Conservation (phyloP, 2,113 vertebrate species). For the Oryzias celebensis region DNA sequence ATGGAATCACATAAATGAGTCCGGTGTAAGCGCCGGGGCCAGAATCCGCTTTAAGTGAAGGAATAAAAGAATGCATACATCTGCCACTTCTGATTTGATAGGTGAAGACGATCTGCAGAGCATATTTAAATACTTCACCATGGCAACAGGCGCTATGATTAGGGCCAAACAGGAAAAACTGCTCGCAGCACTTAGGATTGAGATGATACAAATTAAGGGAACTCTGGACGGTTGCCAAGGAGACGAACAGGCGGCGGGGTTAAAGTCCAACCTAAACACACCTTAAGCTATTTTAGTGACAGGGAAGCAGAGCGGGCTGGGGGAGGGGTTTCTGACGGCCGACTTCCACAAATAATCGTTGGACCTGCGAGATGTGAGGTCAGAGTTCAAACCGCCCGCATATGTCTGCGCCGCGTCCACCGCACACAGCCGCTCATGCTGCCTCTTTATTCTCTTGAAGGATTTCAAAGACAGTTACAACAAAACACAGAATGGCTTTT, state of each 20-base stretch:
- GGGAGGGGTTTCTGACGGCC: slow-evolving; percentile 38
- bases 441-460: too few species aligned
- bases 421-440: too few species aligned
- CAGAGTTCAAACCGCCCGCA: slow-evolving; percentile 60
- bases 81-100: slow-evolving; percentile 47
- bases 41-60: slow-evolving; percentile 14
- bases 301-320: slow-evolving; percentile 29
- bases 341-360: slow-evolving; percentile 58
- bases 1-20: not conserved
- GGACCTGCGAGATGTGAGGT: slow-evolving; percentile 62
- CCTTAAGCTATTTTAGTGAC: slow-evolving; percentile 77
- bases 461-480: too few species aligned
- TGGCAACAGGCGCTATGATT: slow-evolving; percentile 76
- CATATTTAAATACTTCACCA: slow-evolving; percentile 76
- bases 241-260: slow-evolving; percentile 67
- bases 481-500: too few species aligned
- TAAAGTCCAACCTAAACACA: slow-evolving; percentile 80
- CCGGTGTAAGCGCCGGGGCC: not conserved
- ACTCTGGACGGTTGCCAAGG: slow-evolving; percentile 71
- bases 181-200: slow-evolving; percentile 66
- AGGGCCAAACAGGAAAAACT: slow-evolving; percentile 70
- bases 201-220: slow-evolving; percentile 77
- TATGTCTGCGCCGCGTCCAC: slow-evolving; percentile 14
- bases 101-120: slow-evolving; percentile 61
- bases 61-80: slow-evolving; percentile 41